Percentiles rank a stretch among this genome's conserved stretches.
phyloP scores from a whole-genome alignment of 2,797 vertebrate species.

The Chloroceryle amazona region DNA sequence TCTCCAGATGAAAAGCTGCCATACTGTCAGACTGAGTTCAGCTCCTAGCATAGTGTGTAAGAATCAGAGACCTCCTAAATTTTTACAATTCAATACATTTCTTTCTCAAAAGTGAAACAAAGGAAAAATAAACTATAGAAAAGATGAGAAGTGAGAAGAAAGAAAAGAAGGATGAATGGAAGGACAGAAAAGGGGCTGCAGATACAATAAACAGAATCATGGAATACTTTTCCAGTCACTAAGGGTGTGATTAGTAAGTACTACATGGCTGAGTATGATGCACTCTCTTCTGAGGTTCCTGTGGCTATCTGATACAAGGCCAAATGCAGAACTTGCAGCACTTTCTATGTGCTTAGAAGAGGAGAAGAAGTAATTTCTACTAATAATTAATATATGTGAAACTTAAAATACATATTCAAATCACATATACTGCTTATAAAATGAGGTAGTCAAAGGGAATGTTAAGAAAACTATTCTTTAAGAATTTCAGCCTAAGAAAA shows the following conservation, averaged over 20 bases:
- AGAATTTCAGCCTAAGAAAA: not conserved
- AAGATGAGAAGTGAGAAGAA: not conserved
- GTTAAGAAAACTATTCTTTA: not conserved
- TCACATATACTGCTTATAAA: not conserved
- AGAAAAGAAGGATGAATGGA: not conserved
- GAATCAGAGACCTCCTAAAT: not conserved
- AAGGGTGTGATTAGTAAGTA: not conserved
- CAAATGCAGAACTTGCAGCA: not conserved
- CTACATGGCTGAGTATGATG: not conserved
- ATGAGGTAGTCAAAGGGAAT: not conserved
- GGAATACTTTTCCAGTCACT: not conserved
- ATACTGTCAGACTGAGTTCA: not conserved
- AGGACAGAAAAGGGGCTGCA: not conserved
- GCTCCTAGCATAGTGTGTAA: not conserved
- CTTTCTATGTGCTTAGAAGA: not conserved
- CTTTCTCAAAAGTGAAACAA: not conserved
- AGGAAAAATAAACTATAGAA: not conserved
- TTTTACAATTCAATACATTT: not conserved
- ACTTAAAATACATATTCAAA: not conserved
- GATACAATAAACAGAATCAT: not conserved
- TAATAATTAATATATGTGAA: not conserved
- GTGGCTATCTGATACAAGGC: not conserved
- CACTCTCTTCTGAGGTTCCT: not conserved
- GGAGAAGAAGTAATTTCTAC: not conserved
- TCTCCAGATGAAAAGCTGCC: not conserved